Percentiles rank a stretch among this genome's conserved stretches.
Evolutionary conservation across 2,888 invertebrate genomes (phyloP).

Genomic region (Sesia bembeciformis): DNA sequence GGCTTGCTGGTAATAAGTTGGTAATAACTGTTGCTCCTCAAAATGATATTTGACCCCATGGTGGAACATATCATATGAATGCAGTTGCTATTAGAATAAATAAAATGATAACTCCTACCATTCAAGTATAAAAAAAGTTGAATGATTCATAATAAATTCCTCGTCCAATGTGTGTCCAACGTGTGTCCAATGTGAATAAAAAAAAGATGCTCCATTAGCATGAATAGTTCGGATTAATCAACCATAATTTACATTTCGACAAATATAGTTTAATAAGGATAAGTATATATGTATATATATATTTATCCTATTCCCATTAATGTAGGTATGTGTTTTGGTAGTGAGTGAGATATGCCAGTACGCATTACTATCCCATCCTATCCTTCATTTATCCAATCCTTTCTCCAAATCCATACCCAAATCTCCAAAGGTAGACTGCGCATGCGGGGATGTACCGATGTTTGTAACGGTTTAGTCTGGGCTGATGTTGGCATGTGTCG

Average conservation of each 20-base stretch:
- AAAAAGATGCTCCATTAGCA: conserved; percentile 82
- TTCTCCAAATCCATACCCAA: too few relatives aligned
- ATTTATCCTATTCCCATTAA: too few relatives aligned
- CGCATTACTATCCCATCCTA: too few relatives aligned
- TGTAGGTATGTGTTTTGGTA: too few relatives aligned
- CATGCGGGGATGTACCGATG: too few relatives aligned
- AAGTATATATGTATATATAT: too few relatives aligned
- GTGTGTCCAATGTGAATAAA: conserved; percentile 82
- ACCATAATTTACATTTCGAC: conserved; percentile 80
- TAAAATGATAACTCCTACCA: conserved; percentile 77
- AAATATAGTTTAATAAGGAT: conserved; percentile 81
- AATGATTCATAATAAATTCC: conserved; percentile 70
- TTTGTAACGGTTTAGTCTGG: too few relatives aligned
- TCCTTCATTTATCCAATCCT: too few relatives aligned
- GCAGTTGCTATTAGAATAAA: conserved; percentile 81
- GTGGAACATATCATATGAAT: conserved; percentile 85
- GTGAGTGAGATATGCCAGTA: too few relatives aligned
- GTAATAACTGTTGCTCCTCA: conserved; percentile 89
- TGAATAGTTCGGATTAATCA: conserved; percentile 79
- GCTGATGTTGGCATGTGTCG: too few relatives aligned
- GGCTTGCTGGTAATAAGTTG: conserved; percentile 81
- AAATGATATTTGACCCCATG: conserved; percentile 88
- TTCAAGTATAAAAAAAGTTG: conserved; percentile 75
- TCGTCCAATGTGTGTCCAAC: conserved; percentile 81
- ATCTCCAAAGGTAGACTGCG: too few relatives aligned